A percentile compares a stretch with the other conserved stretches of the same genome.
These are phyloP conservation scores for Cephus runcator DNA, from an alignment of 2,888 invertebrate species.

Conservation along the genomic window DNA sequence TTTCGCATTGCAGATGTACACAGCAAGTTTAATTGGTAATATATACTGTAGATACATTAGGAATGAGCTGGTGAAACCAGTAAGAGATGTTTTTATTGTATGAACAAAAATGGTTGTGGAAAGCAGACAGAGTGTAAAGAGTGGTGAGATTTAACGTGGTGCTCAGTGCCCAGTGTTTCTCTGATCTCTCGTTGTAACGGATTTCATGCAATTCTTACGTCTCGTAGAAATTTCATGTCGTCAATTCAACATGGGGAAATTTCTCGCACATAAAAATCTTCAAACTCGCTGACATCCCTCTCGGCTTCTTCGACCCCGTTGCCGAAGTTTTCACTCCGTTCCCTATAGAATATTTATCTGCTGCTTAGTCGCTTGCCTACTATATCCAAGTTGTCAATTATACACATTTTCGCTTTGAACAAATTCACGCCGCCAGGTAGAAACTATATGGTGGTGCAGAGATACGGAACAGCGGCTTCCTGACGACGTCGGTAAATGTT, in stretches of 20 bases:
- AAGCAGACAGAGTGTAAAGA: not conserved
- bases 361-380: not conserved
- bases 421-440: slow-evolving; percentile 2
- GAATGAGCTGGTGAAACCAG: not conserved
- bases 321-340: not conserved
- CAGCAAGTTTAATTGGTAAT: not conserved
- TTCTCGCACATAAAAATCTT: not conserved
- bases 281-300: not conserved
- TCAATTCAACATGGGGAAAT: not conserved
- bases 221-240: not conserved
- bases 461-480: slow-evolving; percentile 22
- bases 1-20: not conserved
- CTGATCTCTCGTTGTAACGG: not conserved
- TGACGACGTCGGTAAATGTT: slow-evolving; percentile 19
- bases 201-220: not conserved
- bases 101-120: not conserved
- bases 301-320: not conserved
- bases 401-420: not conserved
- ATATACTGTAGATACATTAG: not conserved
- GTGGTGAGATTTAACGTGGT: not conserved
- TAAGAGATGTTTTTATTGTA: not conserved
- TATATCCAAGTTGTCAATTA: not conserved
- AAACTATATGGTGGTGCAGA: slow-evolving; percentile 15
- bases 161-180: not conserved
- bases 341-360: not conserved